Evolutionary conservation across 2,113 vertebrate species (phyloP).

Genomic region (Phyllostomus hastatus): DNA sequence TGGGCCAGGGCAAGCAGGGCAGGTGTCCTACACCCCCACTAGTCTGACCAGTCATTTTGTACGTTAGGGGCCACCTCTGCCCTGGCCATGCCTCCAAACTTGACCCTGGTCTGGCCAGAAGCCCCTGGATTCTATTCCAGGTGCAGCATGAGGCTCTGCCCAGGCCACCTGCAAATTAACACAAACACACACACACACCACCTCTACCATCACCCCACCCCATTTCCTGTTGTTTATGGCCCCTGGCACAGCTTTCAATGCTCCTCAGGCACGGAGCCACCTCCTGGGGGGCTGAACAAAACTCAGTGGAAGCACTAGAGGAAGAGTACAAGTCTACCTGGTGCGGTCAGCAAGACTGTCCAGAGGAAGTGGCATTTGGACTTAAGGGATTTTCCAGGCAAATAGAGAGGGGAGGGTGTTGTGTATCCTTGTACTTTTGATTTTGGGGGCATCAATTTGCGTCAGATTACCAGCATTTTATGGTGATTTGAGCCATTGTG

Average conservation of each 20-base stretch:
- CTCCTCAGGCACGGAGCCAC: slow-evolving; percentile 29
- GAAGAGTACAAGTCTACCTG: neutral
- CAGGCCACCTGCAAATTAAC: neutral
- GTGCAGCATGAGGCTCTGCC: neutral
- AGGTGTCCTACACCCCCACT: neutral
- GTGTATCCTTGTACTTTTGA: neutral
- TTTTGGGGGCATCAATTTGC: neutral
- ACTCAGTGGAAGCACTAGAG: neutral
- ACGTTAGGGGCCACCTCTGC: neutral
- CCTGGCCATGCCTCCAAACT: neutral
- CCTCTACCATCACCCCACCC: neutral
- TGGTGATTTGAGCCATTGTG: neutral
- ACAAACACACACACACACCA: neutral
- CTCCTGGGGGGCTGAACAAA: neutral
- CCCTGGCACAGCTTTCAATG: slow-evolving; percentile 16
- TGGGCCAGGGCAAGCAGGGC: slow-evolving; percentile 59
- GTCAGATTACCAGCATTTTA: neutral
- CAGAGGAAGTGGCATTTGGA: neutral
- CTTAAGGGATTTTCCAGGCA: neutral
- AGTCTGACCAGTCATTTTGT: slow-evolving; percentile 21
- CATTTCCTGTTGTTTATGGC: slow-evolving; percentile 62
- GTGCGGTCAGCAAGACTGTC: neutral
- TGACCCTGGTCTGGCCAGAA: neutral
- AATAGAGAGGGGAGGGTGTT: neutral
- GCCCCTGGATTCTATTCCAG: neutral